These are phyloP conservation scores for Mesodorylaimus sp. DNA, from an alignment of 2,888 invertebrate species.

Conservation along the genomic window DNA sequence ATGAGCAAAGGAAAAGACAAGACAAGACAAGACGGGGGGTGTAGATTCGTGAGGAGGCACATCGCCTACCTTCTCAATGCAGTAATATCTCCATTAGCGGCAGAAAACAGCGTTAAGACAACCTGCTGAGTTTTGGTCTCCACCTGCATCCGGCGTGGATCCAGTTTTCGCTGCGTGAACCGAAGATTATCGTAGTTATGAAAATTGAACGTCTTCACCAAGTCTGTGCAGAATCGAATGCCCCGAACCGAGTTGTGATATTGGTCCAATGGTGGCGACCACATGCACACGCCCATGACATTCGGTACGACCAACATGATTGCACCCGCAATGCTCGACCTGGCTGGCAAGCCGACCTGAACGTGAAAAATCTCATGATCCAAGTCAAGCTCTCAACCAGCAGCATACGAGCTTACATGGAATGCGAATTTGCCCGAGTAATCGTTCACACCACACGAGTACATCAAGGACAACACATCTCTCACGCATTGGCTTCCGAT, in stretches of 20 bases:
- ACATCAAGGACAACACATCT: conserved; percentile 87
- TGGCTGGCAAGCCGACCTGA: conserved; percentile 39
- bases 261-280: conserved; percentile 74
- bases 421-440: conserved; percentile 95
- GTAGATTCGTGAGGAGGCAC: too few relatives aligned
- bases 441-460: conserved; percentile 77
- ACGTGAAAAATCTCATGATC: conserved; percentile 77
- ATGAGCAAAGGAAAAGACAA: too few relatives aligned
- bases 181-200: conserved; percentile 84
- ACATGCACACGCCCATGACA: conserved; percentile 82
- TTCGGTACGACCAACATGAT: conserved; percentile 84
- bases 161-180: background rate
- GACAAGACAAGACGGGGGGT: too few relatives aligned
- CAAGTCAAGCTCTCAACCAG: too few relatives aligned
- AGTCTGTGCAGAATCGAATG: conserved; percentile 75
- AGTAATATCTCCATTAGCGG: conserved; percentile 76
- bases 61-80: conserved; percentile 55
- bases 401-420: conserved; percentile 41
- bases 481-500: conserved; percentile 68
- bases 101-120: conserved; percentile 73
- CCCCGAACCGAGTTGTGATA: conserved; percentile 77
- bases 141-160: conserved; percentile 56
- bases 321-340: conserved; percentile 55
- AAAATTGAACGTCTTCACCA: conserved; percentile 77
- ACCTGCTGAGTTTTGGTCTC: conserved; percentile 76